These are phyloP conservation scores for Ariopsis seemanni DNA, from an alignment of 2,113 vertebrate species.

Conservation along the genomic window DNA sequence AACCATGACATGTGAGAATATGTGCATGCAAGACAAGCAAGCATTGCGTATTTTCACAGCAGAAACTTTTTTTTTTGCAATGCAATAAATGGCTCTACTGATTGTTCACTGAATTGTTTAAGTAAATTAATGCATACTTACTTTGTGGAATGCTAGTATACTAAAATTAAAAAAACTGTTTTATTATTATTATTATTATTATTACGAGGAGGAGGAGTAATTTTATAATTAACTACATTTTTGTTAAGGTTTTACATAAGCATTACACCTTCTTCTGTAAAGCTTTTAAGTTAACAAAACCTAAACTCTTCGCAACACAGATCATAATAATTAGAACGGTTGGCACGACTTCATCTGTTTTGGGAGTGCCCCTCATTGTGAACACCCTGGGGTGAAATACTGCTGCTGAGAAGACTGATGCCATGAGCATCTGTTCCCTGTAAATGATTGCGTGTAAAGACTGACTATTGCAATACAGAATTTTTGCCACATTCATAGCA, in stretches of 20 bases:
- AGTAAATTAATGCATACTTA: background rate
- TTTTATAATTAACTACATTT: background rate
- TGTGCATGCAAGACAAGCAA: background rate
- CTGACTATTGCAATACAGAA: background rate
- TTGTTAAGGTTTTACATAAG: background rate
- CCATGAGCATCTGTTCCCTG: conserved; percentile 22
- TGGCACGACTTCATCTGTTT: conserved; percentile 1
- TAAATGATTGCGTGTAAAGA: background rate
- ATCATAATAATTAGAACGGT: background rate
- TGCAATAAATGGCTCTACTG: background rate
- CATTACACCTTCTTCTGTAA: background rate
- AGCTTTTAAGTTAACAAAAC: background rate
- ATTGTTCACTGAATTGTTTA: background rate
- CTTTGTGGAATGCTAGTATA: background rate
- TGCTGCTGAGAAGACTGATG: conserved; percentile 23
- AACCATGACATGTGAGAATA: conserved; percentile 46
- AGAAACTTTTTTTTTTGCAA: background rate
- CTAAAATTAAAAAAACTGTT: background rate
- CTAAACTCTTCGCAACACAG: background rate
- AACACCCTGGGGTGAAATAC: conserved; percentile 12
- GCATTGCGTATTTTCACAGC: background rate
- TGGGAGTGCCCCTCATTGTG: background rate
- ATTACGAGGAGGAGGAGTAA: background rate
- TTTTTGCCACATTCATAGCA: background rate
- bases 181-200: background rate